Conservation (phyloP, 2,113 vertebrate genomes). For the Columbina picui region DNA sequence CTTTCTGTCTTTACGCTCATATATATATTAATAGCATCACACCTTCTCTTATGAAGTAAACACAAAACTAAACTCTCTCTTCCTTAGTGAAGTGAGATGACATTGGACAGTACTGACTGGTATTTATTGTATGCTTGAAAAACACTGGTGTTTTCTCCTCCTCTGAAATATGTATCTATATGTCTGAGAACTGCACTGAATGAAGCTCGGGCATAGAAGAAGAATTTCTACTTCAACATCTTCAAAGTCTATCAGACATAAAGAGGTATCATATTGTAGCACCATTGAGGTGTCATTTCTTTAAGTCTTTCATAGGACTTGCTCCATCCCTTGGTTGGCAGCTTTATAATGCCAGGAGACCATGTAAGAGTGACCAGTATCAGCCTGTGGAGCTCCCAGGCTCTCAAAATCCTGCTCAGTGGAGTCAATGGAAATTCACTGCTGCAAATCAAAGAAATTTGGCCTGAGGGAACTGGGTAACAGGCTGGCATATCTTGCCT, state of each 20-base stretch:
- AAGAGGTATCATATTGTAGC: background rate
- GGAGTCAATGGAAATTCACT: background rate
- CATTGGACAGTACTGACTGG: background rate
- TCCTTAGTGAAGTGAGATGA: background rate
- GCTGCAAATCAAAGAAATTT: background rate
- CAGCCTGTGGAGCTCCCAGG: background rate
- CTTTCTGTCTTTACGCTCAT: background rate
- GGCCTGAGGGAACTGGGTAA: background rate
- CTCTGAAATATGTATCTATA: background rate
- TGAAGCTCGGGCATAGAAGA: background rate
- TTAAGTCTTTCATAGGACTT: background rate
- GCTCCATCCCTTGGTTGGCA: background rate
- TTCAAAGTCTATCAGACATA: background rate
- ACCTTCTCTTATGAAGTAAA: background rate
- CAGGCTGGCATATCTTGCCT: background rate
- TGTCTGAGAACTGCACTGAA: accelerated
- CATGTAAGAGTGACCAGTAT: background rate
- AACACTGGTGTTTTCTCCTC: background rate
- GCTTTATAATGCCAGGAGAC: background rate
- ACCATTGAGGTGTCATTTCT: background rate
- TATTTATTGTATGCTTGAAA: background rate
- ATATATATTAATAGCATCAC: background rate
- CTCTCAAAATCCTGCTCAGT: background rate
- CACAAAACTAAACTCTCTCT: background rate
- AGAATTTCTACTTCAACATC: background rate